Percentiles rank a stretch among this genome's conserved stretches.
These are phyloP conservation scores for Himantopus leucocephalus DNA, from an alignment of 2,113 vertebrate genomes.

Conservation along the genomic window DNA sequence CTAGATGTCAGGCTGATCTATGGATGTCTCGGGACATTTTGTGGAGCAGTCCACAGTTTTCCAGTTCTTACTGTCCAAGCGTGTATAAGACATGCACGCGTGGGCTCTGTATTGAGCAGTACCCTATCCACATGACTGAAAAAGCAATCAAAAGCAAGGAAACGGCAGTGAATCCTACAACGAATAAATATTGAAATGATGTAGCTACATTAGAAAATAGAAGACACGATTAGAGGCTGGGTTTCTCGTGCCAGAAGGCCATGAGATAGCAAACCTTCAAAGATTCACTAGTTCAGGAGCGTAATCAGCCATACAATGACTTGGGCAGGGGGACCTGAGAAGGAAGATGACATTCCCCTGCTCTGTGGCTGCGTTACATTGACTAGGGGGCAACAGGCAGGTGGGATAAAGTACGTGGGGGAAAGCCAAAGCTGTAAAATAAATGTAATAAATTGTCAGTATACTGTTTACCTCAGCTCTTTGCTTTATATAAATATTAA, in stretches of 20 bases:
- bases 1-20: not conserved
- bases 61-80: not conserved
- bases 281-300: not conserved
- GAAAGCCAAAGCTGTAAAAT: not conserved
- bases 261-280: not conserved
- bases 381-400: not conserved
- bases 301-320: not conserved
- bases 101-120: not conserved
- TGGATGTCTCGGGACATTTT: not conserved
- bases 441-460: not conserved
- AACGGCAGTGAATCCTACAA: not conserved
- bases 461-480: not conserved
- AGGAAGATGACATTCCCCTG: not conserved
- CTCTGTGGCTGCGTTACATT: not conserved
- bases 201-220: not conserved
- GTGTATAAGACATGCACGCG: not conserved
- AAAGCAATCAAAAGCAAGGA: not conserved
- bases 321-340: not conserved
- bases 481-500: not conserved
- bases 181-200: not conserved
- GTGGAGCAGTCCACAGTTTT: not conserved
- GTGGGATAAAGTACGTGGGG: not conserved
- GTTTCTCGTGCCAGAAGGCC: not conserved
- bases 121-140: not conserved
- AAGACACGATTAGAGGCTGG: not conserved